Base-by-base conservation (phyloP, 2,797 vertebrate genomes). In the Enteromius paludinosus region DNA sequence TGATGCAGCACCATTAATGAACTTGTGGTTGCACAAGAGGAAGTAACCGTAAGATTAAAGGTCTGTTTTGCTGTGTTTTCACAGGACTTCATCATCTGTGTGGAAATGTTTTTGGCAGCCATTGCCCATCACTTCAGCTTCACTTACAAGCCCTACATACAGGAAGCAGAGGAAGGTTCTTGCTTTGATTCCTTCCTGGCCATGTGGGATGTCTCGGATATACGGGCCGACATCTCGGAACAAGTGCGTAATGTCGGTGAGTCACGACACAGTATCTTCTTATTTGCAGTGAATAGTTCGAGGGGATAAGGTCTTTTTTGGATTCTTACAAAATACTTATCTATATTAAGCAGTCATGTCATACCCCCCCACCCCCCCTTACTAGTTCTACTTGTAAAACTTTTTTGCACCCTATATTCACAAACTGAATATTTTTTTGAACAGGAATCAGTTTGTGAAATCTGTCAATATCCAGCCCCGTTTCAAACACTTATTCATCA, bases 161-260 rank as follows among this genome's bases (percentile, higher is more conserved):
- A 96, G 88, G 97, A 99, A 90, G 96, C 97, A 25, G 98, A 99
- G 87, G 97, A 99, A 83, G 97, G 95, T 12, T 99, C 98, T 0
- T 99, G 98, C 90, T 99, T 99, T 23, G 97, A 99, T 90, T 99
- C 97, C 7, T 99, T 99, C 84, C 93, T 97, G 91, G 98, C 97
- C 14, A 99, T 99, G 98, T 99, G 97, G 98, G 98, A 99, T 90
- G 93, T 99, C 86, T 99, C 98, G 23, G 98, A 99, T 78, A 93
- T 99, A 87, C 94, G 96, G 89, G 97, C 97, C 62, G 97, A 99
- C 87, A 97, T 99, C 91, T 97, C 97, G 0, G 97, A 99, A 89
- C 98, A 99, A 95, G 97, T 99, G 86, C 96, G 97, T 86, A 97
- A 98, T 85, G 98, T 99, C 52, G 98, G 98, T 99, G 91, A 94